Percentiles rank a stretch among this genome's conserved stretches.
Evolutionary conservation across 2,888 invertebrate genomes (phyloP).

Genomic region (Stenolophus ochropezus): DNA sequence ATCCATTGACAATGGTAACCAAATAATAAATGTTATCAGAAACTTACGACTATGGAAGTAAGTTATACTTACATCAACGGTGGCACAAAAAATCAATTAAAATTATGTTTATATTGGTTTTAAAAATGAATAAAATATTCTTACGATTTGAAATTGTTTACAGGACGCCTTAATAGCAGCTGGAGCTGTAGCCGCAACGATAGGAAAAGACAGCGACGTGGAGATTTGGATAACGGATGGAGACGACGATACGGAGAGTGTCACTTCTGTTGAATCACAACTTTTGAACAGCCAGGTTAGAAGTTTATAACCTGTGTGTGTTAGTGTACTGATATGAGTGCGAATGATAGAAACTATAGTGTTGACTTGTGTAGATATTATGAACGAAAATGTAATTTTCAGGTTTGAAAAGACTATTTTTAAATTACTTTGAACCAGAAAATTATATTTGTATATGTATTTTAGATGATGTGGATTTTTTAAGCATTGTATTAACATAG

Average conservation of each 20-base stretch:
- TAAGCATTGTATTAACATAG: conserved; percentile 18
- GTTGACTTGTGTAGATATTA: conserved; percentile 4
- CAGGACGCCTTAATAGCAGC: conserved; percentile 64
- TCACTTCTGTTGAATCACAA: conserved; percentile 16
- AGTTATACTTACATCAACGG: no score
- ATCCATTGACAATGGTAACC: no score
- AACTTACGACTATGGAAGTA: no score
- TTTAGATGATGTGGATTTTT: conserved; percentile 18
- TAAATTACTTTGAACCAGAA: neutral
- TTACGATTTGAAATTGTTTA: neutral
- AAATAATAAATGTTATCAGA: no score
- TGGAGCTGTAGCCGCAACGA: conserved; percentile 69
- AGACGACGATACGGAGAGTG: conserved; percentile 66
- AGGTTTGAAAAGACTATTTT: neutral
- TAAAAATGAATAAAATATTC: no score
- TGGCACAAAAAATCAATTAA: no score
- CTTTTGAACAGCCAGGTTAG: conserved; percentile 39
- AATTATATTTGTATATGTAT: neutral
- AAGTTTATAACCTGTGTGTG: conserved; percentile 38
- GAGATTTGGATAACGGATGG: conserved; percentile 70
- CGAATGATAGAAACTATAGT: conserved; percentile 10
- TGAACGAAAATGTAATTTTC: neutral
- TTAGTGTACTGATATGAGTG: conserved; percentile 7
- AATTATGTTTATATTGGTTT: no score
- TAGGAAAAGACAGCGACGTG: conserved; percentile 68